A percentile compares a stretch with the other conserved stretches of the same genome.
Evolutionary conservation across 2,113 vertebrate species (phyloP).

Genomic region (Corythornis madagascariensis): DNA sequence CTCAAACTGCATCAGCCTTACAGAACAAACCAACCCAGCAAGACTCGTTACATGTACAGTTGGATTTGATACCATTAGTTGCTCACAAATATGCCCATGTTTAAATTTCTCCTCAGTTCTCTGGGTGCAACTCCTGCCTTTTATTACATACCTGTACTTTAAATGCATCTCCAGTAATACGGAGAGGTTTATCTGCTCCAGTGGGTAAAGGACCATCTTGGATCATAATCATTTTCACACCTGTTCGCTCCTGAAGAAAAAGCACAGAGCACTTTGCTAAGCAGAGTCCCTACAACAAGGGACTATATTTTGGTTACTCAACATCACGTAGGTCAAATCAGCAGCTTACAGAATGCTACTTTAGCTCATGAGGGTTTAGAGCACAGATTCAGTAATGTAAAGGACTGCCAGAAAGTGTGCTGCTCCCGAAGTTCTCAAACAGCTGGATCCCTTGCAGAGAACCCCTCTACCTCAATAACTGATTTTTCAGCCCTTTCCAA

Average conservation of each 20-base stretch:
- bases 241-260: slow-evolving; percentile 89
- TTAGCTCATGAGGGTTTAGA: neutral
- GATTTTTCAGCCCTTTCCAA: neutral
- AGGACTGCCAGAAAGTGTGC: neutral
- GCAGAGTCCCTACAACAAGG: neutral
- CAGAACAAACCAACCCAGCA: neutral
- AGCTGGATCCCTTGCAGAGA: neutral
- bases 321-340: neutral
- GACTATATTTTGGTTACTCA: neutral
- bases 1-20: neutral
- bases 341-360: neutral
- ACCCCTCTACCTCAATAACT: neutral
- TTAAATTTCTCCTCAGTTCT: neutral
- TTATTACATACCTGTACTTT: slow-evolving; percentile 91
- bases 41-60: neutral
- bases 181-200: slow-evolving; percentile 96
- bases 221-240: slow-evolving; percentile 99
- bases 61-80: neutral
- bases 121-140: neutral
- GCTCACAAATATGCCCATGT: neutral
- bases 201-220: slow-evolving; percentile 96
- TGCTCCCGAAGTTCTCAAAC: neutral
- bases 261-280: slow-evolving; percentile 53
- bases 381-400: neutral
- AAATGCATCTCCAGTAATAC: slow-evolving; percentile 96